A percentile compares a stretch with the other conserved stretches of the same genome.
Conservation (phyloP, 2,113 vertebrate species). For the Myocastor coypus region DNA sequence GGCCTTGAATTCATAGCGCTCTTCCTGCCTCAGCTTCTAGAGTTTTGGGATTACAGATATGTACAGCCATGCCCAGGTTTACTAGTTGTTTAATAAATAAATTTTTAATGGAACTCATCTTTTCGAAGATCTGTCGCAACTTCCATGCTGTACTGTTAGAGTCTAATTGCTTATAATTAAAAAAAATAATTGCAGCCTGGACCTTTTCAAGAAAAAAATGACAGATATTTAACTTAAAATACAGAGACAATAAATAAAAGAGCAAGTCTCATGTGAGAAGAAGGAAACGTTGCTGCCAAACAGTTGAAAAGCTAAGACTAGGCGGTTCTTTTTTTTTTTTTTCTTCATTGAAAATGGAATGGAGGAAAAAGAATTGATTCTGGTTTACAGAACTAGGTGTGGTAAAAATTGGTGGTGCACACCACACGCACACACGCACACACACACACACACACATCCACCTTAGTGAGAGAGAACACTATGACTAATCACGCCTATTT, state of each 20-base stretch:
- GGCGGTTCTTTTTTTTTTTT: not conserved
- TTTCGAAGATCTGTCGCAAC: not conserved
- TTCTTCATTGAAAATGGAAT: not conserved
- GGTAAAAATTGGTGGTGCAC: not conserved
- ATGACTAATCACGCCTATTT: not conserved
- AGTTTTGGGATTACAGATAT: not conserved
- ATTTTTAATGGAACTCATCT: not conserved
- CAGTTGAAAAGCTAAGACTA: not conserved
- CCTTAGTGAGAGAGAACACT: not conserved
- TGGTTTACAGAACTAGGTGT: not conserved
- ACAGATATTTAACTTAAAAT: not conserved
- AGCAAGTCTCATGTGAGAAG: not conserved
- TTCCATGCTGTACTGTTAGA: not conserved
- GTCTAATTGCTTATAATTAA: not conserved
- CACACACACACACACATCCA: not conserved
- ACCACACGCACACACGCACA: not conserved
- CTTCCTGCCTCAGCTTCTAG: not conserved
- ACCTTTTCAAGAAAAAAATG: not conserved
- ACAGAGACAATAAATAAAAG: not conserved
- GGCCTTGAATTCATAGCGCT: not conserved
- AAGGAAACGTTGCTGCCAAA: not conserved
- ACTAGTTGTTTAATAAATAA: not conserved
- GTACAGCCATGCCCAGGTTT: not conserved
- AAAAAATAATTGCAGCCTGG: not conserved
- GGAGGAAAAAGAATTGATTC: not conserved